Conservation (phyloP, 1,140 invertebrate genomes). For the Drosophila ananassae region DNA sequence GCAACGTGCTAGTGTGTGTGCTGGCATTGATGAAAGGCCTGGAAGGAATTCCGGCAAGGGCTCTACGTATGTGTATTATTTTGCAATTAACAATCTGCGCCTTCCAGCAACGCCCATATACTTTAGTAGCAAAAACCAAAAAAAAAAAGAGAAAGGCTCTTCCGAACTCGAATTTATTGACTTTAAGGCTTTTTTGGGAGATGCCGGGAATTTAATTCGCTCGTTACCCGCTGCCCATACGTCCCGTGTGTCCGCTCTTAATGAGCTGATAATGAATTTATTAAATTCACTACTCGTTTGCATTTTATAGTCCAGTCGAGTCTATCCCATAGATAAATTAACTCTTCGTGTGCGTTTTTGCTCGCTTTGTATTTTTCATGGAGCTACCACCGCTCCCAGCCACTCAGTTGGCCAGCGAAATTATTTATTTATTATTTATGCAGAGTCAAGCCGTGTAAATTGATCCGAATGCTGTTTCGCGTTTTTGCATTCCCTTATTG, state of each 20-base stretch:
- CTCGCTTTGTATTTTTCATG: constrained; percentile 4
- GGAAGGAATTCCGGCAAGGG: constrained; percentile 13
- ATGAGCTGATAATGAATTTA: constrained; percentile 82
- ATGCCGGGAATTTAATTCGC: constrained; percentile 45
- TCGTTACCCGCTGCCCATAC: constrained; percentile 49
- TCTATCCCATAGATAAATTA: constrained; percentile 55
- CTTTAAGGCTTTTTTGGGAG: constrained; percentile 53
- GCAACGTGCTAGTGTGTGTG: constrained; percentile 20
- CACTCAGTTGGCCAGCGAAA: constrained; percentile 54
- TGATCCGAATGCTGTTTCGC: constrained; percentile 51
- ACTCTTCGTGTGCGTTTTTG: constrained; percentile 22
- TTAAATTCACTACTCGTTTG: constrained; percentile 74
- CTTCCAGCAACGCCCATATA: constrained; percentile 36
- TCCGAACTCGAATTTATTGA: constrained; percentile 27
- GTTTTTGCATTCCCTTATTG: constrained; percentile 14
- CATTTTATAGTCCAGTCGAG: constrained; percentile 44
- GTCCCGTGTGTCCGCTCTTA: constrained; percentile 52
- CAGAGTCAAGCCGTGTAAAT: constrained; percentile 54
- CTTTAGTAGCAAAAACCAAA: constrained; percentile 5
- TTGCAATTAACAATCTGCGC: constrained; percentile 73
- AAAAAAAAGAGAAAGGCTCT: constrained; percentile 4
- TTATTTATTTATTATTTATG: constrained; percentile 77
- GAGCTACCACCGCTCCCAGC: constrained; percentile 23
- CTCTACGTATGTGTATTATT: constrained; percentile 62
- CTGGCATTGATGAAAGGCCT: constrained; percentile 76